Conservation (phyloP, 1,140 invertebrate species). For the Leptopilina clavipes region DNA sequence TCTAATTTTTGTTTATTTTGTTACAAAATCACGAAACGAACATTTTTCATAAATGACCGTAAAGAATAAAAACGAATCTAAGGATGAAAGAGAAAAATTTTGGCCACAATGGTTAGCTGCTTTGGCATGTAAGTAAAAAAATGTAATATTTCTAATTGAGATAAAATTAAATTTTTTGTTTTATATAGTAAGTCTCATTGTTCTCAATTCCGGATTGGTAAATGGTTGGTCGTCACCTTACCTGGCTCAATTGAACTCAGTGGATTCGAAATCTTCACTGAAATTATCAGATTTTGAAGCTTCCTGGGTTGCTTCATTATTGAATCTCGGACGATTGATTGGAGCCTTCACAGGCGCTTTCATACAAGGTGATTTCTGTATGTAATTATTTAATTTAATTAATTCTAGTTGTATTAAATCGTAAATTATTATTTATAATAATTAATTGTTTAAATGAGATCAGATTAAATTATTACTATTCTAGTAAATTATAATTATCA, state of each 20-base stretch:
- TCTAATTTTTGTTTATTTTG: no score
- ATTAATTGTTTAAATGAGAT: not conserved
- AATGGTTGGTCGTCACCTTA: conserved; percentile 73
- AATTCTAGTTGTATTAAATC: no score
- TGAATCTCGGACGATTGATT: conserved; percentile 67
- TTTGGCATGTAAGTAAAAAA: conserved; percentile 50
- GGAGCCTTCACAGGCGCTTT: conserved; percentile 64
- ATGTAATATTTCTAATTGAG: not conserved
- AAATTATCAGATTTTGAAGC: conserved; percentile 63
- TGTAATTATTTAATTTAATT: no score
- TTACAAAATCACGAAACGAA: no score
- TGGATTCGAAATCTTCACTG: conserved; percentile 52
- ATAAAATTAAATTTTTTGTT: conserved; percentile 8
- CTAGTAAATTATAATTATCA: conserved; percentile 17
- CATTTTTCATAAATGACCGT: not conserved
- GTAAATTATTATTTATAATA: no score
- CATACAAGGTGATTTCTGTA: conserved; percentile 63
- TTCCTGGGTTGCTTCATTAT: conserved; percentile 70
- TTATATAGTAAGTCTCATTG: conserved; percentile 62
- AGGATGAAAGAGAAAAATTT: conserved; percentile 40
- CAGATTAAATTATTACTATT: conserved; percentile 10
- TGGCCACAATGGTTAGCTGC: conserved; percentile 63
- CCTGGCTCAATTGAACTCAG: conserved; percentile 66
- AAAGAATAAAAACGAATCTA: not conserved
- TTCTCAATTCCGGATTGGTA: conserved; percentile 64